Evolutionary conservation across 2,797 vertebrate genomes (phyloP).

Genomic region (Rousettus madagascariensis): DNA sequence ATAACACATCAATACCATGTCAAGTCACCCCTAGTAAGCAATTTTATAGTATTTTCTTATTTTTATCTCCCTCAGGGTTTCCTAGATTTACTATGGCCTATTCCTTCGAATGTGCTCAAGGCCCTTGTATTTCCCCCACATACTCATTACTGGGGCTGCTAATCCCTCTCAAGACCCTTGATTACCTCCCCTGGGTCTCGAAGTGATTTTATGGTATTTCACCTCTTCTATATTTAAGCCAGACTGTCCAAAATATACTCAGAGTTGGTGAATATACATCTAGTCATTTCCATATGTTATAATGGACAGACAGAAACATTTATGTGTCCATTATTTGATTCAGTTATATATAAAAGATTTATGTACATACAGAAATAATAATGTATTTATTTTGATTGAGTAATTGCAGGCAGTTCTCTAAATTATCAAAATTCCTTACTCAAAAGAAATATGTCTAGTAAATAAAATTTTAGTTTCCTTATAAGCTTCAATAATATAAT

Average conservation of each 20-base stretch:
- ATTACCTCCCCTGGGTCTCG: background rate
- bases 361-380: background rate
- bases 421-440: background rate
- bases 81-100: background rate
- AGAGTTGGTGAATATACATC: background rate
- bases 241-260: background rate
- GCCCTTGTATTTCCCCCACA: fast-evolving
- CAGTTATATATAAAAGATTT: background rate
- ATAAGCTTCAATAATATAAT: background rate
- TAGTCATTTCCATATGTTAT: background rate
- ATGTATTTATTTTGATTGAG: background rate
- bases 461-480: background rate
- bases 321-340: background rate
- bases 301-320: background rate
- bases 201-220: background rate
- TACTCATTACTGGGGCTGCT: background rate
- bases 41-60: background rate
- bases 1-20: background rate
- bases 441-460: background rate
- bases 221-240: background rate
- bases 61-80: background rate
- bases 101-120: background rate
- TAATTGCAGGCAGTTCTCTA: background rate
- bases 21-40: background rate
- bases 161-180: background rate